Evolutionary conservation across 2,113 vertebrate species (phyloP).

Genomic region (Donacobius atricapilla): DNA sequence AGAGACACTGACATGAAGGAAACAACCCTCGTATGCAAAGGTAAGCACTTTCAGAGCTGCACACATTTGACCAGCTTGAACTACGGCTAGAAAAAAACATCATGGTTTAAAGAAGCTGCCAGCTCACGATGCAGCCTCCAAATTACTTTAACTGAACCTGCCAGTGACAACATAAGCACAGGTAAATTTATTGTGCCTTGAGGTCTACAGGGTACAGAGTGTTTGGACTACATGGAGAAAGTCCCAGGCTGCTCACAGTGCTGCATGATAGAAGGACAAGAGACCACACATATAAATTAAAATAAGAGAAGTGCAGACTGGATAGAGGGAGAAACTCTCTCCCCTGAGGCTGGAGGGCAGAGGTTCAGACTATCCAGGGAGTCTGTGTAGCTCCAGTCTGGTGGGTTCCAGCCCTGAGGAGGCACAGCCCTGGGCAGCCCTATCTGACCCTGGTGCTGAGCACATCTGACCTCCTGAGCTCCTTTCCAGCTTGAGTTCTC

Average conservation of each 20-base stretch:
- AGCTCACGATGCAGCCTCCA: not conserved
- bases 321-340: not conserved
- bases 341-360: rapidly evolving
- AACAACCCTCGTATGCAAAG: rapidly evolving
- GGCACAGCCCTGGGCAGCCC: not conserved
- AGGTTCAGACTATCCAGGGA: not conserved
- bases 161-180: not conserved
- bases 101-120: not conserved
- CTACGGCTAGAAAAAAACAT: not conserved
- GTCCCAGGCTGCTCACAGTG: not conserved
- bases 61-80: not conserved
- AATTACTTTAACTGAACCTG: not conserved
- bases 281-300: not conserved
- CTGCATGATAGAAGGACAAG: not conserved
- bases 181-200: not conserved
- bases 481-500: not conserved
- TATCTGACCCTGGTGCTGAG: rapidly evolving
- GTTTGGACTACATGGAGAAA: not conserved
- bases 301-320: not conserved
- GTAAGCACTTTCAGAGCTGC: not conserved
- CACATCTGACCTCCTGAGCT: rapidly evolving
- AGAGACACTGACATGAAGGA: not conserved
- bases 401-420: rapidly evolving
- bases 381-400: rapidly evolving
- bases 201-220: rapidly evolving